These are phyloP conservation scores for Coenonympha glycerion DNA, from an alignment of 2,888 invertebrate genomes.

Conservation along the genomic window DNA sequence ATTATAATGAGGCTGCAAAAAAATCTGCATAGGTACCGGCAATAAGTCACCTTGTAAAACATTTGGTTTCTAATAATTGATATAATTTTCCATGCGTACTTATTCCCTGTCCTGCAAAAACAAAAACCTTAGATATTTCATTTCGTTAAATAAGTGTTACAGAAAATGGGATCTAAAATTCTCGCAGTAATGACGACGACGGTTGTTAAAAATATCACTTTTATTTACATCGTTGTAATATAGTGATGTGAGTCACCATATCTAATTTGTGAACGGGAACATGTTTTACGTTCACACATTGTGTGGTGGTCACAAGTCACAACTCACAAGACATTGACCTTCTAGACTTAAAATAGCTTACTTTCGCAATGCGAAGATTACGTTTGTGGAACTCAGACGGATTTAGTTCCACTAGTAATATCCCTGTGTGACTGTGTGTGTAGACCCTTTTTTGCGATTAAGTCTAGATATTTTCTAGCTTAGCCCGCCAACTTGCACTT, in stretches of 20 bases:
- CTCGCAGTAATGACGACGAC: background rate
- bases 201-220: slow-evolving; percentile 2
- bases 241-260: slow-evolving; percentile 23
- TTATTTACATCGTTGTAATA: slow-evolving; percentile 14
- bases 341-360: slow-evolving; percentile 48
- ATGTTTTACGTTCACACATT: slow-evolving; percentile 37
- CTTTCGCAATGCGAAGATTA: slow-evolving; percentile 15
- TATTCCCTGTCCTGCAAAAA: too few species aligned
- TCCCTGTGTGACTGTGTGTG: too few species aligned
- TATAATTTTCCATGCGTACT: too few species aligned
- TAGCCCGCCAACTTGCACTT: too few species aligned
- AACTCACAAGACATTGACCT: slow-evolving; percentile 60
- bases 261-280: slow-evolving; percentile 27
- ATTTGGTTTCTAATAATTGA: too few species aligned
- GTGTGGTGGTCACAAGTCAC: slow-evolving; percentile 37
- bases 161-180: background rate
- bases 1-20: too few species aligned
- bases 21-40: too few species aligned
- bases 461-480: too few species aligned
- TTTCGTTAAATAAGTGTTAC: too few species aligned
- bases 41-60: too few species aligned
- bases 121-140: too few species aligned
- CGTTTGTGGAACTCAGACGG: slow-evolving; percentile 12
- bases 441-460: too few species aligned
- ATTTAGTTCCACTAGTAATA: slow-evolving; percentile 1